Evolutionary conservation across 2,797 vertebrate genomes (phyloP).

Genomic region (Cichlasoma orientale): DNA sequence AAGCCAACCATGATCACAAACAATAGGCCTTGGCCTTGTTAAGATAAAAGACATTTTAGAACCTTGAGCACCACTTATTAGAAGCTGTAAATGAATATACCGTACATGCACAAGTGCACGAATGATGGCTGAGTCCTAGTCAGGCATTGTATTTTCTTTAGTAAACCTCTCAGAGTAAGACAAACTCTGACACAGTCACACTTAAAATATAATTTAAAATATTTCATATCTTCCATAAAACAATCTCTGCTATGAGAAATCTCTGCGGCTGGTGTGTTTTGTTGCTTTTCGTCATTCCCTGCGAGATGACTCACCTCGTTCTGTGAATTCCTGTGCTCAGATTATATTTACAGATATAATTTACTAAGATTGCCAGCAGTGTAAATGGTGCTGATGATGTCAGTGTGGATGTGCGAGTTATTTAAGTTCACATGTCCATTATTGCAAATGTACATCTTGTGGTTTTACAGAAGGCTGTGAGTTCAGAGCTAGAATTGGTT

Average conservation of each 20-base stretch:
- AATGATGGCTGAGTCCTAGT: not conserved
- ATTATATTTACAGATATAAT: conserved; percentile 34
- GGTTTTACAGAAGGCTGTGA: not conserved
- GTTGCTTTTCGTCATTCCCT: conserved; percentile 36
- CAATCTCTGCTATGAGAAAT: conserved; percentile 16
- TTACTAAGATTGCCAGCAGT: not conserved
- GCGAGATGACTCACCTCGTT: conserved; percentile 45
- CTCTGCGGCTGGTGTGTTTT: conserved; percentile 8
- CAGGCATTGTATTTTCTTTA: not conserved
- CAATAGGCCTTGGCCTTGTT: not conserved
- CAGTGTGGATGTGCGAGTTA: not conserved
- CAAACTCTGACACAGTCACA: conserved; percentile 28
- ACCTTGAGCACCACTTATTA: not conserved
- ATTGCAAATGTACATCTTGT: not conserved
- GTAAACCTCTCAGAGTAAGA: not conserved
- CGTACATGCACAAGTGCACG: not conserved
- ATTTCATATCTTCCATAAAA: conserved; percentile 54
- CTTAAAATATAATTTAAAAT: conserved; percentile 32
- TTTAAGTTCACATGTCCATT: not conserved
- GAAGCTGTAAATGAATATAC: not conserved
- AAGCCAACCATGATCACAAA: not conserved
- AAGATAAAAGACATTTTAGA: not conserved
- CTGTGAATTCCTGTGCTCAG: conserved; percentile 14
- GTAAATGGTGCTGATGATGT: conserved; percentile 11
- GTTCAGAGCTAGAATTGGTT: not conserved